Evolutionary conservation across 2,888 invertebrate species (phyloP), one percentile per base, ranked within the genome.

Genomic region (Marronus borbonicus): DNA sequence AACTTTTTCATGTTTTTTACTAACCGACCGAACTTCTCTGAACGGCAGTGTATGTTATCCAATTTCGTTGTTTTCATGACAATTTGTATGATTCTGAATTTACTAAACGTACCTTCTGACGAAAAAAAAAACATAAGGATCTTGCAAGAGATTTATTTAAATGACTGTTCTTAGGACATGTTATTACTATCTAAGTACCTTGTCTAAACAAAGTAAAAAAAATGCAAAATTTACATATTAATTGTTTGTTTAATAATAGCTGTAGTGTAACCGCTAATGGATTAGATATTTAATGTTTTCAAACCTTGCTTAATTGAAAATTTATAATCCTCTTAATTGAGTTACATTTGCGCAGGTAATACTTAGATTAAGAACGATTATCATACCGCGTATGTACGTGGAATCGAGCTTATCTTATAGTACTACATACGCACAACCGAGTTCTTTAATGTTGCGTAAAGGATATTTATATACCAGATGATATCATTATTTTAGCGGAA

Each of bases 381-480:
- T 58, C 55, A 58, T 58, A 24, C n/a, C 10, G 55, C 20, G 20
- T n/a, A 17, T 17, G 17, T 17, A 20, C 55, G 17, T 7, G 55
- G 17, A 20, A 17, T 58, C 2, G 20, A 58, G 20, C 17, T 58
- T 58, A 58, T 58, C 55, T 58, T 10, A 20, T 58, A 58, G 12
- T 44, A 58, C 8, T 58, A 58, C 52, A 7, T 52, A 52, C 17
- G 20, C 5, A 17, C 8, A 20, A 58, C 8, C 20, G 55, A 58
- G 10, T 17, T 58, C 55, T 20, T 58, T 58, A 58, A 58, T 58
- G 55, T 58, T 58, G 55, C 55, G 55, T 58, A 58, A 58, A 58
- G 24, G 20, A 58, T 58, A 17, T 58, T 20, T 58, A 58, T 58
- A 58, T 58, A 58, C 55, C 20, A 58, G 55, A 58, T 58, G 55